Base-by-base conservation (phyloP, 30 jellyfish, hydroid and myxozoan species). In the Chrysaora quinquecirrha region DNA sequence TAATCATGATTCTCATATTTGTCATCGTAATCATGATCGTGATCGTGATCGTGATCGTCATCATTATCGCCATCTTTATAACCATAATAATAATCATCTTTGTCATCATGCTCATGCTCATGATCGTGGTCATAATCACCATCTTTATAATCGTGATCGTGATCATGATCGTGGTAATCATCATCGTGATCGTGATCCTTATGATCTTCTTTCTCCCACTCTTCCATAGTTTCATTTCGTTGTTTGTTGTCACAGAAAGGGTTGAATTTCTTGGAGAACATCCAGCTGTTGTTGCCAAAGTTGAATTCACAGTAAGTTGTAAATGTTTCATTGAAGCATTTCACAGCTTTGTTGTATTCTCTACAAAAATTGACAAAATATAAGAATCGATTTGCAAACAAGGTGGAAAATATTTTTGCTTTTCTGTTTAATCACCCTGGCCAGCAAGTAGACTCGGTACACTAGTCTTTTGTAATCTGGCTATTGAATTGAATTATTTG, bases 141-240 rank as follows among this genome's bases (percentile, higher is more conserved):
- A 34, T 29, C 65, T 14, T 70, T 16, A 65, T 6, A 6, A 29
- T 32, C 2, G 49, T 70, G 34, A 29, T 29, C 46, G 68, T 31
- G 30, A 2, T 70, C 65, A 30, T 29, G 3, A 70, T 70, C 52
- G n/a, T n/a, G n/a, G 49, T 34, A 70, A 70, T 70, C 65, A 65
- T 65, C 65, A 25, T 70, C 28, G 25, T 70, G 16, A 2, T 70
- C 16, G 68, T 31, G 68, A 29, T 70, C 65, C 11, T 29, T 2
- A 70, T 70, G 24, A 25, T 70, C 18, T 9, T 70, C 65, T 19
- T 3, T 18, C 3, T 70, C 34, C 18, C 75, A 1, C 75, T 34
- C 29, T 52, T 4, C 27, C 27, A 3, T 52, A 20, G 68, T 52
- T 52, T 32, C 56, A 22, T 64, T 27, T 2, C 20, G 3, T 56